These are phyloP conservation scores for Lochmaea capreae DNA, from an alignment of 2,888 invertebrate species.

Conservation along the genomic window DNA sequence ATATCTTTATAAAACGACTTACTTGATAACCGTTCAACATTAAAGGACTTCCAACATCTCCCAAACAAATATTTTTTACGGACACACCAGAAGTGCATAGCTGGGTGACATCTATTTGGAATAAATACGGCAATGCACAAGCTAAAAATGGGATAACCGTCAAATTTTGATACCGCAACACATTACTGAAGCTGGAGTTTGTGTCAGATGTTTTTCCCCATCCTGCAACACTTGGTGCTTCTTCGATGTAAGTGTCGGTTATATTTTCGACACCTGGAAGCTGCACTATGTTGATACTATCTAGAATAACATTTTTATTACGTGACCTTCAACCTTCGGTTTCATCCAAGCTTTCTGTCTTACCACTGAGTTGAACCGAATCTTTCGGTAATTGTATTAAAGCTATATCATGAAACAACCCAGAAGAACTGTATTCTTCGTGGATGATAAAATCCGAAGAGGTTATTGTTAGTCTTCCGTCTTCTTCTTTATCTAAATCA, in stretches of 20 bases:
- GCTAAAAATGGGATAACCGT: constrained; percentile 41
- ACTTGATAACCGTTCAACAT: constrained; percentile 44
- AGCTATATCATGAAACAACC: constrained; percentile 65
- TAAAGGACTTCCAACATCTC: constrained; percentile 45
- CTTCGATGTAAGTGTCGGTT: constrained; percentile 34
- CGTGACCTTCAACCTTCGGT: background rate
- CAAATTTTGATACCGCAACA: constrained; percentile 37
- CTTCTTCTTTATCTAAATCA: constrained; percentile 56
- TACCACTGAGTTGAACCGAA: constrained; percentile 9
- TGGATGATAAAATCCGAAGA: constrained; percentile 60
- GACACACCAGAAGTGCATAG: constrained; percentile 44
- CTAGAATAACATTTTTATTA: constrained; percentile 29
- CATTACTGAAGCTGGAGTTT: constrained; percentile 25
- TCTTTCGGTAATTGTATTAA: constrained; percentile 62
- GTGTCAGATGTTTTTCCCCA: constrained; percentile 47
- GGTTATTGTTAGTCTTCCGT: constrained; percentile 52
- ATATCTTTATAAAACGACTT: constrained; percentile 17
- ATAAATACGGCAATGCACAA: constrained; percentile 40
- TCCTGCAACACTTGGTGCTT: constrained; percentile 38
- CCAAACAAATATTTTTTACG: constrained; percentile 44
- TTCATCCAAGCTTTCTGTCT: background rate
- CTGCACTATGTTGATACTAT: constrained; percentile 20
- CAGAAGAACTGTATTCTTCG: constrained; percentile 57
- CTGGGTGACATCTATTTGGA: constrained; percentile 35
- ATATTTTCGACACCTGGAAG: constrained; percentile 37